Base-by-base conservation (phyloP, 2,113 vertebrate genomes). In the Alexandromys fortis region DNA sequence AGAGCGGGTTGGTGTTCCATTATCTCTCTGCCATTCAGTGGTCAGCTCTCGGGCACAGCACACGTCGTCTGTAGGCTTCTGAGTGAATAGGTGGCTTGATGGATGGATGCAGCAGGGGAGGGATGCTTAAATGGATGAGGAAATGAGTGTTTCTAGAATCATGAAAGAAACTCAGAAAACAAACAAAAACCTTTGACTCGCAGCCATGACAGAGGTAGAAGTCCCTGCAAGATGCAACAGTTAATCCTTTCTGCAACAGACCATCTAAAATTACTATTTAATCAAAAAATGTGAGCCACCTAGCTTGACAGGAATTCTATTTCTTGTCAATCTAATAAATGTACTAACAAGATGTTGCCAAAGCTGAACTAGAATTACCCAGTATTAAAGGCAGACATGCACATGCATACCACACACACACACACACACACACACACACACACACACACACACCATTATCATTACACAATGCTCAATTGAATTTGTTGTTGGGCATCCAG, bases 101-200 rank as follows among this genome's bases (percentile, higher is more conserved):
- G 94, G 94, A 96, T 95, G 90, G 76, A 63, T n/a, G 14, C 38
- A 38, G 86, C 91, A n/a, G 42, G 38, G 81, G 42, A 58, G 21
- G 75, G 79, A 89, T 47, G 79, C 86, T 81, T 95, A 96, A 87
- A 97, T 88, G 79, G 94, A 97, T 93, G 96, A 88, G 89, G 83
- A 30, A 97, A 94, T 95, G 83, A 98, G 63, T 86, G 94, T 68
- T 91, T 38, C 86, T 83, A 17, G 77, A 92, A 93, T 79, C 90
- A 78, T 87, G 47, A 95, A 93, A n/a, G 89, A 96, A 85, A 91
- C 22, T 86, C 70, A 68, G 85, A 93, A 96, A 97, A 87, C 67
- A 96, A 95, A 94, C 87, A 94, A 78, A 95, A 93, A 72, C 30
- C 92, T 95, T 96, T 95, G 92, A 94, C 73, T 6, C 68, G 58